Evolutionary conservation across 2,888 invertebrate species (phyloP).

Genomic region (Opisthograptis luteolata): DNA sequence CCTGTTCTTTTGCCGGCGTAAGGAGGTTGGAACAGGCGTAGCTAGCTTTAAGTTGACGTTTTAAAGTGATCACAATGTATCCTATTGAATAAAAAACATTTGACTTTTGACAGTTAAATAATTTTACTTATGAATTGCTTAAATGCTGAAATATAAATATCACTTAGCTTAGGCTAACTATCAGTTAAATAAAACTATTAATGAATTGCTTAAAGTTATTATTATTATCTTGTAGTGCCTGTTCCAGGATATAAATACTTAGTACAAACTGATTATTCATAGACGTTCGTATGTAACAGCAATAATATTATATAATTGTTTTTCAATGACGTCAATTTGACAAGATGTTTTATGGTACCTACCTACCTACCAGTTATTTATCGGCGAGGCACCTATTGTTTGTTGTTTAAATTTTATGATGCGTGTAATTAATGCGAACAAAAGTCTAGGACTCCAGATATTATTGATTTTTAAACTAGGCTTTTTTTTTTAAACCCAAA

Average conservation of each 20-base stretch:
- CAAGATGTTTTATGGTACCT: slow-evolving; percentile 44
- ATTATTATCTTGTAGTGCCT: slow-evolving; percentile 18
- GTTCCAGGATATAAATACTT: slow-evolving; percentile 28
- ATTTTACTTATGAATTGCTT: too few relatives aligned
- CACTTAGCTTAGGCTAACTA: neutral
- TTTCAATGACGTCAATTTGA: slow-evolving; percentile 50
- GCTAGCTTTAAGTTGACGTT: too few relatives aligned
- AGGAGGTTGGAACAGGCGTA: too few relatives aligned
- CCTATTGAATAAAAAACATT: too few relatives aligned
- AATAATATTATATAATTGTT: slow-evolving; percentile 50
- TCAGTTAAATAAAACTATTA: neutral
- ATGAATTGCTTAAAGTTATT: slow-evolving; percentile 4
- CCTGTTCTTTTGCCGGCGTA: too few relatives aligned
- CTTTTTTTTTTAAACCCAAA: too few relatives aligned
- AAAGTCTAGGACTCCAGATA: neutral
- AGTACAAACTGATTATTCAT: slow-evolving; percentile 31
- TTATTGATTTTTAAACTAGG: too few relatives aligned
- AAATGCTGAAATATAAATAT: too few relatives aligned
- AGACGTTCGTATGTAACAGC: slow-evolving; percentile 38
- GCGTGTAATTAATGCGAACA: slow-evolving; percentile 27
- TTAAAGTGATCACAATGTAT: too few relatives aligned
- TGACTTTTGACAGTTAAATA: too few relatives aligned
- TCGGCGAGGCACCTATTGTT: slow-evolving; percentile 35
- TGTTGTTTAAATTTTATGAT: slow-evolving; percentile 29
- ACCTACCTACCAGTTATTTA: slow-evolving; percentile 31